phyloP scores from a whole-genome alignment of 2,797 vertebrate genomes.

The Diplodus sargus region DNA sequence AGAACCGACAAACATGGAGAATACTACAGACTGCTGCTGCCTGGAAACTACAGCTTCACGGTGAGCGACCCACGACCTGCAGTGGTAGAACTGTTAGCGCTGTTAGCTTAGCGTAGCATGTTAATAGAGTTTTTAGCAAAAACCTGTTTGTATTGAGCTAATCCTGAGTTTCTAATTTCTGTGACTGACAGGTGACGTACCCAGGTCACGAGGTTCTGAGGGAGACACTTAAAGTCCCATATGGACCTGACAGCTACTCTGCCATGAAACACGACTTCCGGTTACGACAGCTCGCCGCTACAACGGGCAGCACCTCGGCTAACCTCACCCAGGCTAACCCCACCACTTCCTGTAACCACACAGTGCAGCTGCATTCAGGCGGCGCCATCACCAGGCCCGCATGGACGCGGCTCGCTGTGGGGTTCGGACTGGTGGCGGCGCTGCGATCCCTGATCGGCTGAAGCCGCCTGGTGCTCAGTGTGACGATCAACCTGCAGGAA shows the following conservation, averaged over 20 bases:
- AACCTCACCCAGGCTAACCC: neutral
- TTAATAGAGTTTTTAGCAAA: no score
- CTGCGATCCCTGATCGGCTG: constrained; percentile 31
- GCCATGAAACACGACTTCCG: constrained; percentile 87
- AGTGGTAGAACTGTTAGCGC: neutral
- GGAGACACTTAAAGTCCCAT: constrained; percentile 79
- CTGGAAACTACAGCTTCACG: constrained; percentile 90
- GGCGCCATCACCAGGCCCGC: neutral
- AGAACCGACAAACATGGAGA: constrained; percentile 90
- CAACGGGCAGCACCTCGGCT: neutral
- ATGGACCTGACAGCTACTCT: constrained; percentile 81
- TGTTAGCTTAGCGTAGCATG: no score
- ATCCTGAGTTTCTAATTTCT: constrained; percentile 17
- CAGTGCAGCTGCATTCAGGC: neutral
- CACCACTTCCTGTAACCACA: constrained; percentile 35
- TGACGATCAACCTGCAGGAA: neutral
- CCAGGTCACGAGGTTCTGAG: constrained; percentile 82
- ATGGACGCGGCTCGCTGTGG: neutral
- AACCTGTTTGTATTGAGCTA: no score
- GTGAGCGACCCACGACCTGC: constrained; percentile 69
- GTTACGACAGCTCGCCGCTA: constrained; percentile 47
- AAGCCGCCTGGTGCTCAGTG: neutral
- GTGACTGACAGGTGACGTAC: constrained; percentile 85
- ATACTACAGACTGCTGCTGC: constrained; percentile 93
- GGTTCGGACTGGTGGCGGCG: constrained; percentile 15